Percentiles rank a stretch among this genome's conserved stretches.
phyloP scores from a whole-genome alignment of 2,888 invertebrate species.

The Thumatha senex region DNA sequence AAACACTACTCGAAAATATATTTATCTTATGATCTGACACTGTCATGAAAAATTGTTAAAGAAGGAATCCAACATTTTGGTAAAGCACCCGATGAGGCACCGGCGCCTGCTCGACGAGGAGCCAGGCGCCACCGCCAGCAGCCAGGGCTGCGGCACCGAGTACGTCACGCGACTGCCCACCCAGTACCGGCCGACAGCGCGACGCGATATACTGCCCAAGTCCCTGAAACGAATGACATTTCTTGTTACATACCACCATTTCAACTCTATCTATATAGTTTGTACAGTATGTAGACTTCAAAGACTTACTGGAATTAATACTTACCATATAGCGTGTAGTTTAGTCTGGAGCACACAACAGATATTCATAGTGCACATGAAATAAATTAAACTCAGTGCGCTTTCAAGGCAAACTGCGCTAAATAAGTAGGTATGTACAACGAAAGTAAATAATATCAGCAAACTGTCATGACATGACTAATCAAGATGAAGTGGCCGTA shows the following conservation, averaged over 20 bases:
- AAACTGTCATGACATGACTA: too few species aligned
- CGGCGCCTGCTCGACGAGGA: constrained; percentile 29
- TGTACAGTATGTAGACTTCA: neutral
- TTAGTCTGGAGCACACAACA: constrained; percentile 5
- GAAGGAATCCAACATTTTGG: constrained; percentile 67
- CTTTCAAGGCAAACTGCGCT: too few species aligned
- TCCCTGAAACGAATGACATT: constrained; percentile 16
- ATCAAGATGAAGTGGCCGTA: too few species aligned
- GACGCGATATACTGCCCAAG: constrained; percentile 11
- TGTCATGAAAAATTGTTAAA: constrained; percentile 54
- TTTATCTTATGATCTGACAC: neutral
- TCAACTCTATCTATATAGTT: neutral
- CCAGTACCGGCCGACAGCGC: constrained; percentile 9
- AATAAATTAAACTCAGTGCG: too few species aligned
- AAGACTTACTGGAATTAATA: neutral
- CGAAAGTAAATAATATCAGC: too few species aligned
- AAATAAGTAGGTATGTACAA: too few species aligned
- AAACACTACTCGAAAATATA: too few species aligned
- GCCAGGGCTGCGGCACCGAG: neutral
- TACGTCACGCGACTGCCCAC: constrained; percentile 8
- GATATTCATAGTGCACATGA: constrained; percentile 2
- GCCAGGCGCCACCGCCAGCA: neutral
- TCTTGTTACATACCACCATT: neutral
- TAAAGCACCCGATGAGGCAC: constrained; percentile 57
- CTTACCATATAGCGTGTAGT: constrained; percentile 8